Conservation (phyloP, 2,113 vertebrate genomes). For the Nestor notabilis region DNA sequence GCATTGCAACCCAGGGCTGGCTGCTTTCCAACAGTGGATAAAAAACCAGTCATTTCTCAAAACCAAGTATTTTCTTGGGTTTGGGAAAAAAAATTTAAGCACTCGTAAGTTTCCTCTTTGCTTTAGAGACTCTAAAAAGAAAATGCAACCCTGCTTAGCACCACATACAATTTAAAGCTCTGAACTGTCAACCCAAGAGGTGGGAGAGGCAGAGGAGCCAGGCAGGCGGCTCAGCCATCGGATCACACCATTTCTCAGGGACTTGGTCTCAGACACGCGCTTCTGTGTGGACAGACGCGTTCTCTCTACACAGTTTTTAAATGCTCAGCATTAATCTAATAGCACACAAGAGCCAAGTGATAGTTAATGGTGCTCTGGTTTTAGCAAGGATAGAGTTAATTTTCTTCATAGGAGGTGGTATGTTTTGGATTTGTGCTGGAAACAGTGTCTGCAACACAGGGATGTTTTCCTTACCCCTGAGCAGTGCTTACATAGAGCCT, state of each 20-base stretch:
- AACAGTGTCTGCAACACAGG: too few species aligned
- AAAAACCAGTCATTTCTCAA: neutral
- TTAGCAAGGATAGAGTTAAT: neutral
- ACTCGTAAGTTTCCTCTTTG: fast-evolving
- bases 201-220: neutral
- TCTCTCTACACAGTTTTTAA: neutral
- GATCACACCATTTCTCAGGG: fast-evolving
- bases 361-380: fast-evolving
- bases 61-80: fast-evolving
- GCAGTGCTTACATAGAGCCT: neutral
- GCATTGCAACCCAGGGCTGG: neutral
- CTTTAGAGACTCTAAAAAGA: neutral
- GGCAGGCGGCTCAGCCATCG: fast-evolving
- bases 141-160: neutral
- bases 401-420: neutral
- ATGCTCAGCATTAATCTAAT: neutral
- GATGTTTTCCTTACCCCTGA: too few species aligned
- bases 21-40: fast-evolving
- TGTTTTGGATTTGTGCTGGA: neutral
- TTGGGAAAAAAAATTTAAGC: fast-evolving
- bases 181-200: fast-evolving
- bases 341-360: neutral
- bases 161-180: neutral
- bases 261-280: too few species aligned
- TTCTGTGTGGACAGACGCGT: neutral